Evolutionary conservation across 2,888 invertebrate species (phyloP), one percentile per base, ranked within the genome.

Genomic region (Dicranocentrus wangi): DNA sequence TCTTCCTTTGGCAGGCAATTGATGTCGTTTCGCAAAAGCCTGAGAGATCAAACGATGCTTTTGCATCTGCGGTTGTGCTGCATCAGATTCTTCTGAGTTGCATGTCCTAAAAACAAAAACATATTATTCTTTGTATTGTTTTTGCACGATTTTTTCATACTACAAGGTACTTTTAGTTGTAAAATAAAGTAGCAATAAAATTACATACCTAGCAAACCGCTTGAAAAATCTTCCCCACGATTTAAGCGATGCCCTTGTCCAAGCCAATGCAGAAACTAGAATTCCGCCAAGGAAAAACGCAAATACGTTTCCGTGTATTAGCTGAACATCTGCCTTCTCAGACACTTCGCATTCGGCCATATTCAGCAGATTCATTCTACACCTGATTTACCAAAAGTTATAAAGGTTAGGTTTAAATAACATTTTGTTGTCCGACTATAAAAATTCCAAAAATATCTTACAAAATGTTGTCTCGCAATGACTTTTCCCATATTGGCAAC

Each of bases 201-300:
- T n/a, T n/a, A n/a, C n/a, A n/a, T n/a, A n/a, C n/a, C n/a, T n/a
- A n/a, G n/a, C n/a, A n/a, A 10, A 96, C 96, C 93, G 93, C 88
- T 93, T 92, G 77, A 96, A 90, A 89, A 94, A 95, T 76, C 96
- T 91, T 82, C 93, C 92, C 98, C 98, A 98, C 15, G 94, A 93
- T 86, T 94, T 93, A 5, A 94, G 89, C 3, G 96, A 95, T 47
- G 95, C 93, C 23, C 92, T 92, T 7, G 95, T 97, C 96, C 96
- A 98, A 32, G 96, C 94, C 96, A 97, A 98, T 0, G 95, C 95
- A 2, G 96, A 95, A 94, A 97, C 95, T 28, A 94, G 92, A 82
- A 95, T 92, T 53, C 96, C 96, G 47, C 94, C 92, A 84, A 73
- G 13, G 39, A 87, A 87, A 55, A 83, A 87, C 15, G 72, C 47